Conservation (phyloP, 2,113 vertebrate species). For the Haplochromis vanheusdeni region DNA sequence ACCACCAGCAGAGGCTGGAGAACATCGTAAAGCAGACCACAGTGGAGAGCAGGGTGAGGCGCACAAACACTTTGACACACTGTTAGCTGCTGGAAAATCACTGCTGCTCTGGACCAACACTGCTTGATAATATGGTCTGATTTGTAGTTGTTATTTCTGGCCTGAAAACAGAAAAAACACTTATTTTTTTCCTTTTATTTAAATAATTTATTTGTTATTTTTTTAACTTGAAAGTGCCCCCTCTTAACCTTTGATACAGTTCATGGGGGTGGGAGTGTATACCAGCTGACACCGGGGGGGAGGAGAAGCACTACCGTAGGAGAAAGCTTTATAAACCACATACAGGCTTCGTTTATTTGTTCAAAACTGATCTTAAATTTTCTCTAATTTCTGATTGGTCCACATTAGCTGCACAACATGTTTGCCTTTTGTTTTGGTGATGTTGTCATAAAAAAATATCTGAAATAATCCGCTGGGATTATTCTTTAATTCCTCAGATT, state of each 20-base stretch:
- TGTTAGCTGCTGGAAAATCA: neutral
- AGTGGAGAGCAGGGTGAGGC: conserved; percentile 78
- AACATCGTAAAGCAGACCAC: conserved; percentile 71
- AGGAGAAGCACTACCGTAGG: neutral
- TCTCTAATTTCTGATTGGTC: neutral
- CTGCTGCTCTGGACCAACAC: neutral
- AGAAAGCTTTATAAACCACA: neutral
- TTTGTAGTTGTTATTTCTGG: neutral
- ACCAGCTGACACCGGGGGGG: neutral
- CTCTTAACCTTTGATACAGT: neutral
- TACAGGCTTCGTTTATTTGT: neutral
- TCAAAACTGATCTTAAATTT: neutral
- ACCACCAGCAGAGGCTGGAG: conserved; percentile 81
- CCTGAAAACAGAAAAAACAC: neutral
- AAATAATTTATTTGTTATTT: neutral
- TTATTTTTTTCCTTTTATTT: neutral
- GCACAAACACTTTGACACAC: neutral
- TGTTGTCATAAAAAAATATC: neutral
- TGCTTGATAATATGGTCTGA: neutral
- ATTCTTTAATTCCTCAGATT: neutral
- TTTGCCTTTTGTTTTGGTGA: neutral
- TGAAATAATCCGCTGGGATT: neutral
- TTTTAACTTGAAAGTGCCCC: neutral
- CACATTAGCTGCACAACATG: neutral
- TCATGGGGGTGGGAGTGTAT: neutral